These are phyloP conservation scores for Jacana jacana DNA, from an alignment of 2,113 vertebrate genomes.

Conservation along the genomic window DNA sequence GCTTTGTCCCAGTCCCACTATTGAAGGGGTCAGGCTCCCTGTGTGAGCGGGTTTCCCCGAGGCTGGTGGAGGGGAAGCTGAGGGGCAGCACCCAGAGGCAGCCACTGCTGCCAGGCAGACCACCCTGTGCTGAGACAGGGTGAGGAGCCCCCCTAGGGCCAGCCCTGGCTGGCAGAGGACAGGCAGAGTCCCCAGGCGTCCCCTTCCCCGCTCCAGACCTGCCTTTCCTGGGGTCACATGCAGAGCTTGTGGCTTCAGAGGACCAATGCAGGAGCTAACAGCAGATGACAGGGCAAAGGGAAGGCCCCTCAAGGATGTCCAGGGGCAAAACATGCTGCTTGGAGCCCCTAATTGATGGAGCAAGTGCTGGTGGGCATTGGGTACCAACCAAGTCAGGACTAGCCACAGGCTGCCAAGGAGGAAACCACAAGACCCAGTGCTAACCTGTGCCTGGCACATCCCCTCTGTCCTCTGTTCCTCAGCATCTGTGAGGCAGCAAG, in stretches of 20 bases:
- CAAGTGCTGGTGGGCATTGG: background rate
- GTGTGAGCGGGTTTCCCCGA: background rate
- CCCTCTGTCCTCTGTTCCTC: background rate
- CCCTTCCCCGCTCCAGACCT: background rate
- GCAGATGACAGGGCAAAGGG: background rate
- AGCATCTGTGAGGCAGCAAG: background rate
- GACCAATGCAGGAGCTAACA: fast-evolving
- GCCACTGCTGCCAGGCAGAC: background rate
- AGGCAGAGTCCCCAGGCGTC: background rate
- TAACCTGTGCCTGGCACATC: fast-evolving
- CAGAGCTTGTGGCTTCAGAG: background rate
- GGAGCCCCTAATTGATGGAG: background rate
- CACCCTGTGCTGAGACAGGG: background rate
- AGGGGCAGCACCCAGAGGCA: background rate
- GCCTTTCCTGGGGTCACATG: fast-evolving
- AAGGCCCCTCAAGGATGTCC: background rate
- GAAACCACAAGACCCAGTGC: background rate
- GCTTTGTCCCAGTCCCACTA: fast-evolving
- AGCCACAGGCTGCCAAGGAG: background rate
- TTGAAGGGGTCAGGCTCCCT: background rate
- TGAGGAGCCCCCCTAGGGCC: background rate
- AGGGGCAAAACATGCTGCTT: background rate
- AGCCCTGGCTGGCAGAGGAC: background rate
- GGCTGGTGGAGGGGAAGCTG: background rate
- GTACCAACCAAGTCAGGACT: background rate